Evolutionary conservation across 2,888 invertebrate genomes (phyloP), one percentile per base, ranked within the genome.

Genomic region (Galeopsomyia nigrocyanea): DNA sequence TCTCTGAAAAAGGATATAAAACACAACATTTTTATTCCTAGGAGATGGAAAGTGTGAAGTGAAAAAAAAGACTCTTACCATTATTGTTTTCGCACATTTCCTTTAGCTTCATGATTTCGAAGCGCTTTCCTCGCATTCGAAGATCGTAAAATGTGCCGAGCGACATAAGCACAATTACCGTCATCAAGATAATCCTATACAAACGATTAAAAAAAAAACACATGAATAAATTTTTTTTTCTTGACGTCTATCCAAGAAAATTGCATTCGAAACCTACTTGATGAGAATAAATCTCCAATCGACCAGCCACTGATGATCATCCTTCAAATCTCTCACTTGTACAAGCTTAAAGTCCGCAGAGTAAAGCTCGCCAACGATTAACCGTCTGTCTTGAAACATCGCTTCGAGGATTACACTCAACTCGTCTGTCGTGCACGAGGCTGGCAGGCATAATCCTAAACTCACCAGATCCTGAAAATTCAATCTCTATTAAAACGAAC

Each of bases 371-470:
- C 85, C 85, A 10, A 86, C 68, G 5, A 83, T 78, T 9, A 88
- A 80, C 17, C 79, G 79, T 64, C 82, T 78, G 0, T 83, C 75
- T 0, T 76, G 73, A 46, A 88, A 83, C 74, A 87, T 84, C 13
- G 71, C 73, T 26, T 80, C 74, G 13, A 88, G 71, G 53, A 87
- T 77, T 6, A 75, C 10, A 1, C 76, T 67, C 16, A 88, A 55
- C 19, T 90, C 87, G 2, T 71, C 58, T 0, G 83, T 83, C 0
- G 82, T 79, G 74, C 90, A 90, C 0, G 87, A 83, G 1, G 84
- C 84, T 0, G 90, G 90, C 62, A 89, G 78, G 71, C 90, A 90
- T 3, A 90, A 80, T 0, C 90, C 90, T n/a, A 90, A 81, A 62
- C 88, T 87, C 6, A 90, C 85, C 14, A 88, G 81, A 78, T 88